phyloP scores from a whole-genome alignment of 1,140 invertebrate genomes.

The Branchinecta lynchi region DNA sequence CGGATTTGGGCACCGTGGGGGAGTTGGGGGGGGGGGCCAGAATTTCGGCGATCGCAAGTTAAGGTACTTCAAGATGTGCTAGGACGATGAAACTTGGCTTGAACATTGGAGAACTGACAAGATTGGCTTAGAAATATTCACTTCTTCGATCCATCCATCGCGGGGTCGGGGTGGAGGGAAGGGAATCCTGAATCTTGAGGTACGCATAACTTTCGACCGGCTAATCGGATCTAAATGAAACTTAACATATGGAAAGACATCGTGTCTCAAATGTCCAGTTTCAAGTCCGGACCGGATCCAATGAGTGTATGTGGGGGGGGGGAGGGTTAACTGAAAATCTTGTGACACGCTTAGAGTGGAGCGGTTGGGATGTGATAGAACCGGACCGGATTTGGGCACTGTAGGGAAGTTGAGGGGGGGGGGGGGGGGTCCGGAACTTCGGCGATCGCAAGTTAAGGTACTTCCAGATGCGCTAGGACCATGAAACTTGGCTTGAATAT shows the following conservation, averaged over 20 bases:
- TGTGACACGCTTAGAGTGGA: too few species aligned
- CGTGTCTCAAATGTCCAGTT: not conserved
- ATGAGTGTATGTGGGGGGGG: too few species aligned
- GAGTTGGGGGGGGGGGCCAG: constrained; percentile 3
- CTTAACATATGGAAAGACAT: constrained; percentile 6
- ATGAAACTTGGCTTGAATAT: too few species aligned
- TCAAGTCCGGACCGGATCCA: not conserved
- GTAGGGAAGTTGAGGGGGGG: too few species aligned
- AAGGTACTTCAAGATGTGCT: not conserved
- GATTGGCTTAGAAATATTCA: not conserved
- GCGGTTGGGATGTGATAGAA: too few species aligned
- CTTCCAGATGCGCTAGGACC: too few species aligned
- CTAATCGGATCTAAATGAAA: not conserved
- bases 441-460: too few species aligned
- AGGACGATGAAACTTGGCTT: not conserved
- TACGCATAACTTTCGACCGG: not conserved
- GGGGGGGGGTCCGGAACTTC: too few species aligned
- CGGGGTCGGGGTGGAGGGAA: not conserved
- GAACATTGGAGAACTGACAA: not conserved
- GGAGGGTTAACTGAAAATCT: too few species aligned
- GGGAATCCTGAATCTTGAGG: not conserved
- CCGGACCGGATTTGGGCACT: too few species aligned
- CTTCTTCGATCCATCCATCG: not conserved
- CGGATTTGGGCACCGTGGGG: not conserved
- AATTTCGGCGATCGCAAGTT: not conserved